Conservation (phyloP, 2,113 vertebrate species). For the Rafetus swinhoei region DNA sequence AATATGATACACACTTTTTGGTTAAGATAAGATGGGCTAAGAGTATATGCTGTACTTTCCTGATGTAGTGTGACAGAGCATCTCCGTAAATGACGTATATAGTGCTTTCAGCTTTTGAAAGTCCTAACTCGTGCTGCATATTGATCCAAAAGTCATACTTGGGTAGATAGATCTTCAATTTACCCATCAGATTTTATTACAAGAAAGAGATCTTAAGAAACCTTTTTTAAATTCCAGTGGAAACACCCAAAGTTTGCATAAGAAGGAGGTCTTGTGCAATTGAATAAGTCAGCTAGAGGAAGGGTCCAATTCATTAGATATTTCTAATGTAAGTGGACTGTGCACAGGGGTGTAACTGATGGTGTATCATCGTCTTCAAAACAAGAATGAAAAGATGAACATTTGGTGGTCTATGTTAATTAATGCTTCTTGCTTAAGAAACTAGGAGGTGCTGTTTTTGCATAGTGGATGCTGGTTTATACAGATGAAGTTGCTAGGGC, state of each 20-base stretch:
- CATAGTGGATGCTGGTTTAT: background rate
- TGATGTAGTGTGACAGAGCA: background rate
- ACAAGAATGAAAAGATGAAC: constrained; percentile 2
- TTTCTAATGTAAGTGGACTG: background rate
- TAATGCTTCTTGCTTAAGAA: background rate
- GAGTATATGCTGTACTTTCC: background rate
- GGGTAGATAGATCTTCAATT: constrained; percentile 55
- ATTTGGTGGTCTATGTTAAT: constrained; percentile 8
- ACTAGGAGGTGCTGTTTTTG: background rate
- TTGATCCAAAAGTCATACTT: constrained; percentile 68
- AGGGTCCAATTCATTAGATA: background rate
- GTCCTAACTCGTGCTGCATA: constrained; percentile 29
- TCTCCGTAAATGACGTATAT: background rate
- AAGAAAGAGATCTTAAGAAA: constrained; percentile 58
- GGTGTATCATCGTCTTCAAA: background rate
- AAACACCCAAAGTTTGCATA: constrained; percentile 47
- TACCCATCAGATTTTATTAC: constrained; percentile 69
- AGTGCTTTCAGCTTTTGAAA: constrained; percentile 56
- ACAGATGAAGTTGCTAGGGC: background rate
- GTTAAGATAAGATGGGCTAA: constrained; percentile 4
- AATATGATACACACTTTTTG: background rate
- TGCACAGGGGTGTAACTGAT: background rate
- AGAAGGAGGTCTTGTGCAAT: constrained; percentile 20
- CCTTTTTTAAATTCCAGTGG: constrained; percentile 47
- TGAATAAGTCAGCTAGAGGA: constrained; percentile 41